Conservation (phyloP, 2,797 vertebrate species). For the Hemitrygon akajei region DNA sequence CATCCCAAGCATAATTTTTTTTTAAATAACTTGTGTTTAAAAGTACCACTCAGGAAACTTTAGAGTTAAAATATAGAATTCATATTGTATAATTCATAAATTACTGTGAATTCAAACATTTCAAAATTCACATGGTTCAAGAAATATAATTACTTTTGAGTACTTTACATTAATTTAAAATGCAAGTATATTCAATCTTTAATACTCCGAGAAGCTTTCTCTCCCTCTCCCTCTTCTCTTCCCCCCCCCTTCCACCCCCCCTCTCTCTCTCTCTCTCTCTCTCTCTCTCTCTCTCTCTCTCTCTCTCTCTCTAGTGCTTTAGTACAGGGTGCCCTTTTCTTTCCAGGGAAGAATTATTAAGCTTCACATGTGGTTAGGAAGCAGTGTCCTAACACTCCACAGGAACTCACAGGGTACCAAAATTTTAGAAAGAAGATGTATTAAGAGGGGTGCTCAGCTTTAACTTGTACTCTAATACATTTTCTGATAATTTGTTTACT, state of each 20-base stretch:
- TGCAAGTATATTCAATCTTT: background rate
- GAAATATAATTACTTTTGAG: background rate
- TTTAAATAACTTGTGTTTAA: background rate
- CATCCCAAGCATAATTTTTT: too few species aligned
- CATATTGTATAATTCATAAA: background rate
- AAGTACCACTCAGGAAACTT: background rate
- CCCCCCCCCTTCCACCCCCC: too few species aligned
- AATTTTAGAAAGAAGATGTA: background rate
- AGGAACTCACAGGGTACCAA: background rate
- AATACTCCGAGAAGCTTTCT: background rate
- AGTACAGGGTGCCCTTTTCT: background rate
- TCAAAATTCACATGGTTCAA: background rate
- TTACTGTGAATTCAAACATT: background rate
- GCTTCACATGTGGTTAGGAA: background rate
- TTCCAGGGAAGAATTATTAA: background rate
- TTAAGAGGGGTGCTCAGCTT: background rate
- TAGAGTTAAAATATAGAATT: background rate
- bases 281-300: too few species aligned
- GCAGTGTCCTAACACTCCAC: background rate
- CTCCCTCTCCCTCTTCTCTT: background rate
- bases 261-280: too few species aligned
- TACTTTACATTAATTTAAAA: background rate
- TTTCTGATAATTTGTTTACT: background rate
- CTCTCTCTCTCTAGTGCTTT: background rate
- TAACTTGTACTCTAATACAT: background rate